Percentiles rank a stretch among this genome's conserved stretches.
These are phyloP conservation scores for Procambarus virginalis DNA, from an alignment of 1,140 invertebrate genomes.

Conservation along the genomic window DNA sequence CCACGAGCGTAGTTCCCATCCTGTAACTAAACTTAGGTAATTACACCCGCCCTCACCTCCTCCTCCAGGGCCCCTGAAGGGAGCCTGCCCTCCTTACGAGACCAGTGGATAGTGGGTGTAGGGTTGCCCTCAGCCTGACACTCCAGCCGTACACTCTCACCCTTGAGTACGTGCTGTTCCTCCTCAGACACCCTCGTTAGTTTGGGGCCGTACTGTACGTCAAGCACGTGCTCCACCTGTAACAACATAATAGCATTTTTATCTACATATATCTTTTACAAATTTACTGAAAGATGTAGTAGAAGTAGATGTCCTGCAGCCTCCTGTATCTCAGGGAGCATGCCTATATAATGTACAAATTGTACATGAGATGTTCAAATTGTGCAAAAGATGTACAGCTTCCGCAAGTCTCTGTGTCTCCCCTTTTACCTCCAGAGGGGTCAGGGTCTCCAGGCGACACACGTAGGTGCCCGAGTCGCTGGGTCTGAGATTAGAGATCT, in stretches of 20 bases:
- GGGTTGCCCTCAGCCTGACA: slow-evolving; percentile 22
- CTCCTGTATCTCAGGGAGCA: too few species aligned
- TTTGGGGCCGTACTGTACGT: slow-evolving; percentile 14
- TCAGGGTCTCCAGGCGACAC: not conserved
- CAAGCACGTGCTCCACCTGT: slow-evolving; percentile 4
- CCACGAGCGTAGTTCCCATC: too few species aligned
- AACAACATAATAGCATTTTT: not conserved
- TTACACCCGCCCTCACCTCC: slow-evolving; percentile 26
- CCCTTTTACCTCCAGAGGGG: slow-evolving; percentile 18
- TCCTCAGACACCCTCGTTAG: not conserved
- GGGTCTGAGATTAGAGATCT: slow-evolving; percentile 2
- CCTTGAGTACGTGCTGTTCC: slow-evolving; percentile 8
- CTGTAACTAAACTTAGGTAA: too few species aligned
- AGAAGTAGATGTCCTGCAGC: too few species aligned
- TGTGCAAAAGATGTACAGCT: too few species aligned
- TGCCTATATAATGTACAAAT: too few species aligned
- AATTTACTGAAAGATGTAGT: too few species aligned
- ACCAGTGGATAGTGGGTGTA: slow-evolving; percentile 21
- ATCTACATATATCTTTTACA: too few species aligned
- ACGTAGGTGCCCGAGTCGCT: slow-evolving; percentile 6
- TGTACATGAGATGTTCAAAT: too few species aligned
- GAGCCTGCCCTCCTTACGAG: slow-evolving; percentile 17
- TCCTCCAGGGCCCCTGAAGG: slow-evolving; percentile 18
- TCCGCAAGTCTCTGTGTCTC: too few species aligned
- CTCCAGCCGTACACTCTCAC: slow-evolving; percentile 17